Evolutionary conservation across 2,888 invertebrate genomes (phyloP), one percentile per base, ranked within the genome.

Genomic region (Tenthredo amoena): DNA sequence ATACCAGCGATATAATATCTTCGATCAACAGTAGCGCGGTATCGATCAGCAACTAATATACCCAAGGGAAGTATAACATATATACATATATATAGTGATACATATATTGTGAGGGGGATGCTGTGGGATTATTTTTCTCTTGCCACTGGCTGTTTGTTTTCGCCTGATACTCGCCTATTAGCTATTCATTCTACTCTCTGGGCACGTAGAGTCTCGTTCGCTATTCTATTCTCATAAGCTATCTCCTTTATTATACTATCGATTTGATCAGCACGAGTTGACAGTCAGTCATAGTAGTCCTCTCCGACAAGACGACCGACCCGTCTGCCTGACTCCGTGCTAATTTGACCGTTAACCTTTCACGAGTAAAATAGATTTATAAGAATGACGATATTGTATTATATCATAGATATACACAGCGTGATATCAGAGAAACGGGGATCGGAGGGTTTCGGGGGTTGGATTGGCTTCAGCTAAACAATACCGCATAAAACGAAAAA

Each of bases 201-300:
- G 31, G 15, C 68, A 68, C 83, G 68, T 83, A 83, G 21, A 55
- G 37, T n/a, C 7, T 62, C 12, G 15, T 15, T 62, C 12, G 21
- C 83, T 43, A 31, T 68, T 83, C 31, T 34, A 83, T n/a, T 83
- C 68, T 71, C 68, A 71, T 83, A 68, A 83, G 68, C 83, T 58
- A 68, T 83, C 71, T 50, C 47, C 68, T 83, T 83, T 83, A 83
- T 83, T 83, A 26, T 26, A 83, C n/a, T 81, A 83, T 83, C 83
- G 83, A 83, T 83, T 83, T 50, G 83, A 83, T 83, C 83, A 71
- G 68, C 71, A 71, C 83, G 47, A 43, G 68, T 68, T 71, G 83
- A 83, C 81, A 47, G 37, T 21, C 21, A 12, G 34, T 34, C 31
- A n/a, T 31, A 18, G 9, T 37, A 1, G 10, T 31, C 79, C 37